phyloP scores from a whole-genome alignment of 1,140 invertebrate species.

The Drosophila bipectinata region DNA sequence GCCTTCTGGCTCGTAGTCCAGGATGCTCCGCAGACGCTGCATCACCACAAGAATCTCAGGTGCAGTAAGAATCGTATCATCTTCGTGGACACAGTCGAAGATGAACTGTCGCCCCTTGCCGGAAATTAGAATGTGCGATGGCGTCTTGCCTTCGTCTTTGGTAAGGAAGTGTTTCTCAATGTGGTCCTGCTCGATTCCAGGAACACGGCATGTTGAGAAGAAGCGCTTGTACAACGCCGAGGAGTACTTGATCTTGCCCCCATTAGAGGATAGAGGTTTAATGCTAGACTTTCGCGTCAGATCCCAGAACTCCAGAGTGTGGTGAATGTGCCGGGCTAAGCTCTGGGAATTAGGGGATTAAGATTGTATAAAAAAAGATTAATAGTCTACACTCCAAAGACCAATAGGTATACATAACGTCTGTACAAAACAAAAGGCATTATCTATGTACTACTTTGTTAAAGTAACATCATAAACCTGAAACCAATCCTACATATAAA shows the following conservation, averaged over 20 bases:
- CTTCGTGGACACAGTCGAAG: constrained; percentile 73
- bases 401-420: not conserved
- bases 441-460: too few species aligned
- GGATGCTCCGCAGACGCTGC: constrained; percentile 85
- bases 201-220: constrained; percentile 88
- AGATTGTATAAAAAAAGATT: not conserved
- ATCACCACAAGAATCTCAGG: constrained; percentile 85
- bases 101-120: constrained; percentile 85
- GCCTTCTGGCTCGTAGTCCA: constrained; percentile 81
- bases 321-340: constrained; percentile 68
- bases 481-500: not conserved
- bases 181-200: constrained; percentile 87
- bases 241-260: constrained; percentile 80
- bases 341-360: constrained; percentile 37
- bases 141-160: constrained; percentile 62
- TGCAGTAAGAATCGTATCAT: constrained; percentile 76
- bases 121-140: constrained; percentile 84
- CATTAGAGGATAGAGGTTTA: constrained; percentile 88
- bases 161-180: constrained; percentile 81
- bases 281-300: constrained; percentile 83
- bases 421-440: too few species aligned
- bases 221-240: constrained; percentile 87
- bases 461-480: not conserved
- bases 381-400: not conserved
- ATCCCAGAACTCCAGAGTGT: constrained; percentile 81